Base-by-base conservation (phyloP, 2,888 invertebrate genomes). In the Drosophila sordidapex region DNA sequence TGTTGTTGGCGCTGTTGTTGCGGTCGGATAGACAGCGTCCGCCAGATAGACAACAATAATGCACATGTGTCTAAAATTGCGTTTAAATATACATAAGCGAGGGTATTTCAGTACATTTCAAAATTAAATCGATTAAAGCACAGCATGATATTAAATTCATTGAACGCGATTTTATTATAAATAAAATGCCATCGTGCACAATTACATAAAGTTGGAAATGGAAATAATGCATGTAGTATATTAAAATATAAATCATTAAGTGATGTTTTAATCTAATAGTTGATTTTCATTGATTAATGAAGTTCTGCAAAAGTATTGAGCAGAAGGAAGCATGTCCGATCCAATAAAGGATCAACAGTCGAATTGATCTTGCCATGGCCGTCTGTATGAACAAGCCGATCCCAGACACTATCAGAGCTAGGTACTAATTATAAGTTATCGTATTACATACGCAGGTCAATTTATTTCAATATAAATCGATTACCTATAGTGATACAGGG, bases 41-140 rank as follows among this genome's bases (percentile, higher is more conserved):
- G 74, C 82, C 89, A 81, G 85, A 87, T 87, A 84, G 81, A 78
- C 82, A 90, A 82, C 87, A 85, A 90, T 90, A 90, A 90, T 83
- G 89, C 89, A 90, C 82, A 91, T 89, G 79, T 85, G 79, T 76
- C 85, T 82, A 84, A 82, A 87, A 91, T 91, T 87, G 85, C 81
- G 87, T 89, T 85, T 89, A 79, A 84, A 89, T 87, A 85, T 87
- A 89, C 82, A 90, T 72, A 71, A 11, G 46, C 62, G 63, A 52
- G 83, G 62, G 76, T 11, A 15, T 70, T 1, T n/a, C 1, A 10
- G 48, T 29, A 13, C 13, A 25, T 68, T 53, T 10, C 4, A 4
- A 31, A 38, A 51, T 43, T 7, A 21, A n/a, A 36, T 36, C 53
- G 4, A 25, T 36, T 36, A 0, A 54, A 51, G 51, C 29, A 6